Evolutionary conservation across 2,797 vertebrate genomes (phyloP).

Genomic region (Heliangelus exortis): DNA sequence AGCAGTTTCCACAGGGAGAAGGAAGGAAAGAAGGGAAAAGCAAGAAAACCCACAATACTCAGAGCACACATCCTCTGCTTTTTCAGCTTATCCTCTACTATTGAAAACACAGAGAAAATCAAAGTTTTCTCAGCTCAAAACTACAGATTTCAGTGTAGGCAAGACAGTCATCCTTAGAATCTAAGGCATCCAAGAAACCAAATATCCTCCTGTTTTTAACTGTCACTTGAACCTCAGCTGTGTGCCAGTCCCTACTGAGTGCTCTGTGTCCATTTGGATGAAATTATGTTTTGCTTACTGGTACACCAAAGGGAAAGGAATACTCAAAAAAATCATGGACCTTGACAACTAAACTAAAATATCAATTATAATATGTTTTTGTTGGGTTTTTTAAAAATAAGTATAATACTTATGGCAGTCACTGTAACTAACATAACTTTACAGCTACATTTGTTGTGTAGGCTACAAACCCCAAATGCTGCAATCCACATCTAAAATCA

Average conservation of each 20-base stretch:
- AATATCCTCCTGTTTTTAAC: neutral
- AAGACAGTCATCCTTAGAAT: neutral
- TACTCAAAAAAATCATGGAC: neutral
- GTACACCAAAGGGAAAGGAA: neutral
- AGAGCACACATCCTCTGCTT: neutral
- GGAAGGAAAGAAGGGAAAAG: neutral
- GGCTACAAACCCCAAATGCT: neutral
- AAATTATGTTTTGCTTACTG: neutral
- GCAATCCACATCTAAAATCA: neutral
- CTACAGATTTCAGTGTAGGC: neutral
- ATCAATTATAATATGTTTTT: neutral
- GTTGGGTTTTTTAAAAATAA: neutral
- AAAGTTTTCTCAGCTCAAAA: neutral
- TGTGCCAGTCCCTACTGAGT: neutral
- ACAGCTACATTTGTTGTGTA: neutral
- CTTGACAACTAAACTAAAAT: neutral
- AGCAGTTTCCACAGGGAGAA: neutral
- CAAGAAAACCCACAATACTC: neutral
- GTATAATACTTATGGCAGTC: neutral
- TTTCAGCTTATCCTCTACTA: neutral
- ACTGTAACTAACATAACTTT: neutral
- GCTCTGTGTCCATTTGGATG: neutral
- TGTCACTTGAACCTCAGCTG: neutral
- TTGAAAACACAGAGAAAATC: neutral
- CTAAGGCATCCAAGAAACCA: neutral